Base-by-base conservation (phyloP, 2,888 invertebrate species). In the Elysia crispata region DNA sequence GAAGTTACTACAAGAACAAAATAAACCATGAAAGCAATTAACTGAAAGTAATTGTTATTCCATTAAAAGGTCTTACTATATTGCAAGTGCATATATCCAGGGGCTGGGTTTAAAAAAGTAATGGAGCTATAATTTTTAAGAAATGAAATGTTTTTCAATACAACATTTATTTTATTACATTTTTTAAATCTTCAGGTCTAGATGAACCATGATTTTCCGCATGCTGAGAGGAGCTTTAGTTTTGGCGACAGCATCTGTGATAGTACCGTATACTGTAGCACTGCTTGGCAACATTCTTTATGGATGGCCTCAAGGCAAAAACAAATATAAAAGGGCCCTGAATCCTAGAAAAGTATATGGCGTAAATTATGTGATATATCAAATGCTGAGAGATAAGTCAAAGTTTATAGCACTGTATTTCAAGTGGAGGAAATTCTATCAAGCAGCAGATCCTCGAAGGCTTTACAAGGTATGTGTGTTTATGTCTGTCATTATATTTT, bases 261-360 rank as follows among this genome's bases (percentile, higher is more conserved):
- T 86, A 6, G 83, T 91, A 28, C 91, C 91, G 0, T 91, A 91
- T 77, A 87, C 89, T 0, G 82, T 89, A n/a, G 89, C 91, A 6
- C 69, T 90, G 0, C 64, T 91, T 20, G 86, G 88, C 66, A 89
- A 90, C 77, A 67, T 90, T n/a, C 83, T 91, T 8, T 88, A 88
- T 83, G 90, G 91, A 28, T 90, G 90, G 89, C 90, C 90, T 25
- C 85, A 83, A 62, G 81, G 85, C 6, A 83, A 83, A 20, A 83
- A 88, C 69, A 87, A 86, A 69, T 87, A 86, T 72, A 83, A 83
- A n/a, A 83, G 90, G 41, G 88, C 90, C 6, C 84, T 91, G n/a
- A 84, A 83, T 78, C 90, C 90, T 6, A 82, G 83, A 28, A 91
- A 89, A 84, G 91, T 91, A 30, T 87, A 85, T 81, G 86, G 89